Base-by-base conservation (phyloP, 2,888 invertebrate species). In the Sthenelais limicola region DNA sequence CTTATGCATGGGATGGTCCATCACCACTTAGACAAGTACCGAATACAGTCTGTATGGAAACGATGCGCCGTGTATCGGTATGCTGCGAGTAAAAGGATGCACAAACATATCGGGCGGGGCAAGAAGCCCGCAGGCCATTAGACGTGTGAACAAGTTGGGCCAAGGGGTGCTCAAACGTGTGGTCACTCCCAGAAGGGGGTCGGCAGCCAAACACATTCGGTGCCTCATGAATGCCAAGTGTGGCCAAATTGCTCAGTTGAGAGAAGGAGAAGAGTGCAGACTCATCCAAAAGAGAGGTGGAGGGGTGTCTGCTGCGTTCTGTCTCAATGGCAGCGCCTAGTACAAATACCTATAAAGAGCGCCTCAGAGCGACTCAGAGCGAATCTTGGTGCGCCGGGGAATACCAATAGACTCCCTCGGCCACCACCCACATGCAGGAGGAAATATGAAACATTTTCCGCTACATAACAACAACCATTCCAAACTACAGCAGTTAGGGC, bases 281-380 rank as follows among this genome's bases (percentile, higher is more conserved):
- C n/a, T n/a, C n/a, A n/a, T n/a, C n/a, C n/a, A n/a, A n/a, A n/a
- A n/a, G n/a, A n/a, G 12, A 21, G 7, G 56, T n/a, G 30, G 30
- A 15, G 56, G 56, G 56, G 56, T 5, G n/a, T n/a, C n/a, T n/a
- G 56, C 28, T 56, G 33, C 56, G 9, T 1, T 32, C 4, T 7
- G 21, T 35, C 62, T 62, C 21, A 62, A 62, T 62, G 62, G 62
- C 43, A 62, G 43, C 38, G 62, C 26, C 38, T 18, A 43, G 62
- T 21, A 62, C 62, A 62, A 62, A 62, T 43, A 62, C 62, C 38
- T 24, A 26, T 62, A 62, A 62, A 38, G 62, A 62, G 35, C 62
- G 12, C 21, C 56, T 62, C 38, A 32, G 62, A 26, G 9, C 21
- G n/a, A n/a, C n/a, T n/a, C n/a, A n/a, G n/a, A n/a, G 38, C 62